phyloP scores from a whole-genome alignment of 1,140 invertebrate species.

The Drosophila bipectinata region DNA sequence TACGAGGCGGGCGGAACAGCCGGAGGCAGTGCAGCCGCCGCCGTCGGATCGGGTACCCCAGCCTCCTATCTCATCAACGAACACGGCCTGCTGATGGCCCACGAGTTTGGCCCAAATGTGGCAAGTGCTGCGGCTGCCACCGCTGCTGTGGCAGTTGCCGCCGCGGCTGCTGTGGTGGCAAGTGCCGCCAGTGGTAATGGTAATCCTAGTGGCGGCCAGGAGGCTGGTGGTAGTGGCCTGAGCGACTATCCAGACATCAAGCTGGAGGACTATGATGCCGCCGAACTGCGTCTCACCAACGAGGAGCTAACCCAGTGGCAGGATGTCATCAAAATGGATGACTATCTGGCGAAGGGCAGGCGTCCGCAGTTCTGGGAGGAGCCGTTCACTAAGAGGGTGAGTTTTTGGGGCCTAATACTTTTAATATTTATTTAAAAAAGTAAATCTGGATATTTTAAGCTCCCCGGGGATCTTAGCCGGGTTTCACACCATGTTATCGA shows the following conservation, averaged over 20 bases:
- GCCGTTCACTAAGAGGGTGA: conserved; percentile 89
- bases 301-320: conserved; percentile 82
- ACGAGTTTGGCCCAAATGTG: conserved; percentile 65
- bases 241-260: conserved; percentile 69
- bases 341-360: conserved; percentile 93
- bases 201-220: conserved; percentile 13
- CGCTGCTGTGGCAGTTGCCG: conserved; percentile 58
- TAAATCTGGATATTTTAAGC: too few species aligned
- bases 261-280: conserved; percentile 72
- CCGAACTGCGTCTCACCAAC: conserved; percentile 76
- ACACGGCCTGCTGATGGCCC: conserved; percentile 78
- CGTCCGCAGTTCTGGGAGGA: conserved; percentile 96
- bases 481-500: too few species aligned
- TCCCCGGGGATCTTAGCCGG: too few species aligned
- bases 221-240: conserved; percentile 8
- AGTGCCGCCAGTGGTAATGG: conserved; percentile 38
- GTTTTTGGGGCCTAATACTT: neutral
- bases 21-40: neutral
- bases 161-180: conserved; percentile 47
- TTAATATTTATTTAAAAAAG: neutral
- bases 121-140: conserved; percentile 53
- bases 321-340: conserved; percentile 94
- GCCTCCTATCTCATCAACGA: conserved; percentile 70
- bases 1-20: conserved; percentile 32
- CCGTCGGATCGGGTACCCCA: neutral